These are phyloP conservation scores for Enoplosus armatus DNA, from an alignment of 2,797 vertebrate species.

Conservation along the genomic window DNA sequence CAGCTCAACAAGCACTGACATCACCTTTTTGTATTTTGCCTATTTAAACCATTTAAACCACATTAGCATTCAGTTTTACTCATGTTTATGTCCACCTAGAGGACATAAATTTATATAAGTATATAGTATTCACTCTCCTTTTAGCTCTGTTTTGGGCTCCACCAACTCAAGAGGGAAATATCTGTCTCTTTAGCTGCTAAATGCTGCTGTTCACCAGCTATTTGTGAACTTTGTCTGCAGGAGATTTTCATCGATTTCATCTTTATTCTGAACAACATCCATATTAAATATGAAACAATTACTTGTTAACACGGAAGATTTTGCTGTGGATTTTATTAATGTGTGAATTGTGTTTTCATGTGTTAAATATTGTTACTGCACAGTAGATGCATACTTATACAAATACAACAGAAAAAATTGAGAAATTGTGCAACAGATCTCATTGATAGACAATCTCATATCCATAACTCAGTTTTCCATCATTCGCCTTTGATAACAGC, in stretches of 20 bases:
- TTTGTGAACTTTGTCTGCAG: too few relatives aligned
- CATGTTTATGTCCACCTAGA: neutral
- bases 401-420: neutral
- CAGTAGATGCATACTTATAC: neutral
- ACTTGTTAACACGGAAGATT: too few relatives aligned
- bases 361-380: neutral
- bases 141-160: neutral
- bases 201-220: neutral
- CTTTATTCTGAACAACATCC: too few relatives aligned
- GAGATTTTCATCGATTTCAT: too few relatives aligned
- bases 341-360: neutral
- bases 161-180: neutral
- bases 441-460: slow-evolving; percentile 7
- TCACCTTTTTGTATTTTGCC: too few relatives aligned
- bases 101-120: too few relatives aligned
- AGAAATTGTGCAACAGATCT: neutral
- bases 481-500: slow-evolving; percentile 1
- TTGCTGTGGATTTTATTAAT: too few relatives aligned
- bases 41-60: too few relatives aligned
- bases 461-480: slow-evolving; percentile 20
- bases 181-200: neutral
- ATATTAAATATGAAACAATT: too few relatives aligned
- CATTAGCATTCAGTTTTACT: neutral
- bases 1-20: neutral
- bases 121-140: neutral